Base-by-base conservation (phyloP, 2,888 invertebrate species). In the Caenorhabditis panamensis region DNA sequence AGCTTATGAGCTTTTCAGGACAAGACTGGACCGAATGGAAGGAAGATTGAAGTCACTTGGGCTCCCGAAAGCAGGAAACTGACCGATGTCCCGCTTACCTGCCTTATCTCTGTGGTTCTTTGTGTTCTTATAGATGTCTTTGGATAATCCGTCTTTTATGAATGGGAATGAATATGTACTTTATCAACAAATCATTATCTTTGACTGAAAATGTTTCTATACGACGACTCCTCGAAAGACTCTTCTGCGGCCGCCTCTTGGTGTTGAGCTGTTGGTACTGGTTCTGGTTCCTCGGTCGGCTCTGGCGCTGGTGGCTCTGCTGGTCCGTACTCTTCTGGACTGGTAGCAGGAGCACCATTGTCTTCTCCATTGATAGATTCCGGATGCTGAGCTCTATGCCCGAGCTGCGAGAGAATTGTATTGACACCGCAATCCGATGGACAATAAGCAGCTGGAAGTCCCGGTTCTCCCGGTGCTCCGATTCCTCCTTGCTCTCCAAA, bases 361-460 rank as follows among this genome's bases (percentile, higher is more conserved):
- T 64, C 54, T 20, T 82, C 82, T 56, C 77, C 82, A 28, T 82
- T 82, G 11, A 82, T 82, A n/a, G 77, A 72, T 24, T 82, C 82
- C 4, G 82, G 68, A 8, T 53, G 62, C 64, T 81, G 66, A 62
- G 76, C 67, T 16, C 58, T 51, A 3, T 31, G 5, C 47, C 71
- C 80, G 22, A 84, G 64, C 58, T 76, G 79, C 18, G 83, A 72
- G 24, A 85, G 72, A 26, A 85, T 85, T 16, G 76, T 83, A 63
- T 85, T 85, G 36, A 86, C 85, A 22, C 87, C 87, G 67, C 87
- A 87, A 71, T 87, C 87, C 0, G 86, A 84, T 8, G 86, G 87
- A 49, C 87, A 87, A 54, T 87, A 87, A 6, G 86, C 66, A 20
- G 82, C 82, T 9, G 87, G 86, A 0, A 83, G 63, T n/a, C 87